Evolutionary conservation across 2,113 vertebrate species (phyloP), one percentile per base, ranked within the genome.

Genomic region (Chloroceryle aenea): DNA sequence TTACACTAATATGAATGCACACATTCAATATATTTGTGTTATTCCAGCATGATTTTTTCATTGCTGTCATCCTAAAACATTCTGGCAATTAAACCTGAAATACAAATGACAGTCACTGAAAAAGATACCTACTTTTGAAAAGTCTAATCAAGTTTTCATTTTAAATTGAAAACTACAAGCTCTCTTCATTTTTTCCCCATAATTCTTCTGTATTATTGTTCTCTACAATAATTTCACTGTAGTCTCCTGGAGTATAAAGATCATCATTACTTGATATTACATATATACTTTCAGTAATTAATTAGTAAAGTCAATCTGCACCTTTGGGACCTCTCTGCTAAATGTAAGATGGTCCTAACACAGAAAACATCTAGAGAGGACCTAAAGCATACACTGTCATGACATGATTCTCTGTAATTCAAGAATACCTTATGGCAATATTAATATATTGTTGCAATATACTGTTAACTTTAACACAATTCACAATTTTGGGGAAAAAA

Each of bases 201-300:
- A 73, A 64, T 17, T 58, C 26, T 29, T 59, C 77, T 92, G 30
- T 8, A 38, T 88, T 43, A 30, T 80, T 94, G 30, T 76, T 94
- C 42, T 75, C 72, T 91, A 56, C 42, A 82, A 59, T 63, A 69
- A 92, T 36, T 79, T 93, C 68, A 93, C 67, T 1, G 1, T 71
- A 66, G 45, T 88, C 96, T 96, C 75, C 83, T 91, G 27, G 43
- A 85, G 34, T 85, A 83, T 67, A 89, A 17, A 90, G 84, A 78
- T 79, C 93, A 67, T 66, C 74, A 78, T 92, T 71, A 91, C 58
- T 91, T 93, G 72, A 64, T 67, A 81, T 30, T 85, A 71, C 53
- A 50, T 92, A 92, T 95, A 42, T 66, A 42, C 21, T 85, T 71
- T 72, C 71, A 74, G 26, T 85, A 73, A 71, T 90, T 47, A 30